Base-by-base conservation (phyloP, 2,888 invertebrate species). In the Tipula helvola region DNA sequence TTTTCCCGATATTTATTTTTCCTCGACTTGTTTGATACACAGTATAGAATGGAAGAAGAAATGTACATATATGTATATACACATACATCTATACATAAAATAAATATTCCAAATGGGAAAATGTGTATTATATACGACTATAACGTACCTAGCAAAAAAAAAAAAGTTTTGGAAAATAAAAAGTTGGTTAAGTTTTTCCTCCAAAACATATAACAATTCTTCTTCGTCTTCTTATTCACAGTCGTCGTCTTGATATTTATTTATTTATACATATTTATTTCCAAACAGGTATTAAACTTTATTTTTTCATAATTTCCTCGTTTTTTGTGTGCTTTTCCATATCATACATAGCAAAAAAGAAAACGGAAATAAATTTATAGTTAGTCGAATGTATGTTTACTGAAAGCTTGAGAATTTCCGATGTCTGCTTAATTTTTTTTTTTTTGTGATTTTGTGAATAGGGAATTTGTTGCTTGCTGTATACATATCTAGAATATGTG, bases 201-300 rank as follows among this genome's bases (percentile, higher is more conserved):
- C 71, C 71, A 71, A 71, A 71, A 71, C 4, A 28, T n/a, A 52
- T 12, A 71, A 71, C 71, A 71, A 71, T 71, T 71, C 71, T 71
- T 71, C 71, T 71, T 71, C 71, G 28, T 71, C 18, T 13, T 44
- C 44, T 71, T 71, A 28, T 71, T 28, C 71, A 71, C 28, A 52
- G 52, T 71, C 71, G 71, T 71, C 71, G 71, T 71, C 71, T 71
- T 71, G 71, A 71, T 71, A 71, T 71, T 71, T 71, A 71, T 71
- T 71, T 71, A 71, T 71, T 71, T 71, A 71, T n/a, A n/a, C n/a
- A n/a, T 71, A 71, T 71, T 71, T 71, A 71, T 71, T 71, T 71
- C 71, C 71, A 71, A 71, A 71, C 71, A 71, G 71, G 71, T 71
- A 71, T 71, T 71, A 71, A 71, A 71, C 71, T 71, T 28, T 71